Base-by-base conservation (phyloP, 1,140 invertebrate genomes). In the Drosophila novamexicana region DNA sequence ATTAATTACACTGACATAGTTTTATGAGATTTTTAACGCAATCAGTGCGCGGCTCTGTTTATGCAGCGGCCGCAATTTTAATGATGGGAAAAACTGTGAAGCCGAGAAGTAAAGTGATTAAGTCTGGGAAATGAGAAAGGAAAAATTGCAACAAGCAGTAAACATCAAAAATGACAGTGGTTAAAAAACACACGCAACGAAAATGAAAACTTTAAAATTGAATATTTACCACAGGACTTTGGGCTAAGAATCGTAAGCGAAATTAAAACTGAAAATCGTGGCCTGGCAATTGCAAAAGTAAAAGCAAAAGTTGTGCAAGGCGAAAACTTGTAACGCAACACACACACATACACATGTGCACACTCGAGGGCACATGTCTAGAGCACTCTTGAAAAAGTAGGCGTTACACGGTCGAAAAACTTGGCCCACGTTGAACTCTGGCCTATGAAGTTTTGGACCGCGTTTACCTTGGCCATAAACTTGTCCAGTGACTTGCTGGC, bases 391-490 rank as follows among this genome's bases (percentile, higher is more conserved):
- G 47, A 70, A 50, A 77, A 69, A 68, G 76, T 76, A 79, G 83
- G 72, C 83, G 70, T 86, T 81, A 68, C 78, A 85, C 70, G 83
- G 82, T 74, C 76, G 57, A 79, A 77, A 72, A 89, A 89, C 77
- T 89, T 83, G 74, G 66, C 74, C 64, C 61, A 70, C 49, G 70
- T 78, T 89, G 80, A 88, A 89, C 84, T 88, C 83, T 88, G 70
- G 80, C 74, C 84, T 70, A 71, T 64, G 65, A 70, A 79, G 76
- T 75, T 77, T 72, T 79, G 65, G 68, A 58, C 66, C 65, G 75
- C 82, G 62, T 68, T 88, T 83, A 88, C 84, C 84, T 88, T 88
- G 84, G 84, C 84, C 84, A 78, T 88, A 89, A 88, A 88, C 84
- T 88, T 88, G 84, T 45, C 84, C 79, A 66, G 77, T 76, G 84